A percentile compares a stretch with the other conserved stretches of the same genome.
These are phyloP conservation scores for Aporophyla nigra DNA, from an alignment of 2,888 invertebrate genomes.

Conservation along the genomic window DNA sequence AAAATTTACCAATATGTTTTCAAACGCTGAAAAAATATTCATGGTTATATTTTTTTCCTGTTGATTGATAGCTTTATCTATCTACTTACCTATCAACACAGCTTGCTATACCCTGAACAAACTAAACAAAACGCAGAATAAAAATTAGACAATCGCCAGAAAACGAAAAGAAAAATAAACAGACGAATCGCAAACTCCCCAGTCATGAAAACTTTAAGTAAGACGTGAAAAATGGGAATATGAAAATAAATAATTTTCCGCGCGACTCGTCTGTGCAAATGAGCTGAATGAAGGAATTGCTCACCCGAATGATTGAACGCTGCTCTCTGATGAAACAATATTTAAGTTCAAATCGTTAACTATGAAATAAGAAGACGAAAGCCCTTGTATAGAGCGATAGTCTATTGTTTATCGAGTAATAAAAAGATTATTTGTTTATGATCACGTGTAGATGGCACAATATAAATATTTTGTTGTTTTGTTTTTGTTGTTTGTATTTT, in stretches of 20 bases:
- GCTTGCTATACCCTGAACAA: conserved; percentile 25
- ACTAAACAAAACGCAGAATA: conserved; percentile 59
- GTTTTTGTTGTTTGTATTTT: too few relatives aligned
- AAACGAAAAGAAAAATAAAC: conserved; percentile 80
- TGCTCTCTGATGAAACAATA: conserved; percentile 85
- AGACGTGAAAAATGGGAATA: conserved; percentile 90
- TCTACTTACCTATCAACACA: neutral
- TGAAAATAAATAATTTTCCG: conserved; percentile 91
- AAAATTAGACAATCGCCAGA: conserved; percentile 68
- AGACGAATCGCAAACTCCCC: conserved; percentile 78
- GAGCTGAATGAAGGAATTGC: conserved; percentile 88
- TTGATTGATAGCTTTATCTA: neutral
- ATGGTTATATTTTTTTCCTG: neutral
- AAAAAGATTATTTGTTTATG: neutral
- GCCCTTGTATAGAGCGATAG: neutral
- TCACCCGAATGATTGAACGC: conserved; percentile 90
- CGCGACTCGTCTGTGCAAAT: conserved; percentile 90
- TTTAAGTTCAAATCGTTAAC: conserved; percentile 75
- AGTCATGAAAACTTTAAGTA: conserved; percentile 87
- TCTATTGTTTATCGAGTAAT: neutral
- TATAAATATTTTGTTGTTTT: neutral
- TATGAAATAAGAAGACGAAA: conserved; percentile 37
- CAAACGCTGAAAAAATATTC: accelerated
- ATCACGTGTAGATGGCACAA: neutral
- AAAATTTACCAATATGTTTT: neutral